A percentile compares a stretch with the other conserved stretches of the same genome.
These are phyloP conservation scores for Pollachius pollachius DNA, from an alignment of 2,113 vertebrate genomes.

Conservation along the genomic window DNA sequence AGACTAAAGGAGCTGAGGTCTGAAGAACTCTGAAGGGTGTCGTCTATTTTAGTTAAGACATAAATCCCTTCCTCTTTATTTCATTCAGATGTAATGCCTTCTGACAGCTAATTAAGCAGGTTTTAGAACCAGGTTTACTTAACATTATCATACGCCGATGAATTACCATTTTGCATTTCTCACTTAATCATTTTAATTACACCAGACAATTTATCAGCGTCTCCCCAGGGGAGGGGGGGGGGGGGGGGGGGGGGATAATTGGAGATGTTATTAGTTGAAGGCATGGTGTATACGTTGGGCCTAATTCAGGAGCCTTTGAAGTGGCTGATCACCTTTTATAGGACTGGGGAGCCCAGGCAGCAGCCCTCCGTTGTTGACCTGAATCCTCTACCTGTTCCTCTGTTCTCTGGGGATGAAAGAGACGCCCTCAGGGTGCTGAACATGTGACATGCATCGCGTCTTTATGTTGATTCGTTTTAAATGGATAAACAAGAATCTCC, in stretches of 20 bases:
- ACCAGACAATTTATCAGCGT: slow-evolving; percentile 65
- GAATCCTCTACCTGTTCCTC: no score
- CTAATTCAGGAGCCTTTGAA: slow-evolving; percentile 11
- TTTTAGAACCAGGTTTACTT: slow-evolving; percentile 69
- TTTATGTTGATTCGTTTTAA: no score
- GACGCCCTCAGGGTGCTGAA: no score
- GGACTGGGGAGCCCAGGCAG: no score
- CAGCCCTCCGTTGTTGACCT: no score
- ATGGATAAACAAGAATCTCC: no score
- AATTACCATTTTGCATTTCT: slow-evolving; percentile 70
- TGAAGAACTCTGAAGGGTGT: background rate
- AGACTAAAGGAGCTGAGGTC: no score
- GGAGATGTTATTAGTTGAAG: slow-evolving; percentile 60
- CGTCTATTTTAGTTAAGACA: slow-evolving; percentile 10
- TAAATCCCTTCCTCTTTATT: background rate
- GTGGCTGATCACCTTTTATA: background rate
- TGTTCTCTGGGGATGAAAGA: no score
- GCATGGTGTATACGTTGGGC: slow-evolving; percentile 30
- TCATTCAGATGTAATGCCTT: slow-evolving; percentile 37
- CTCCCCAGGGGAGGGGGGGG: slow-evolving; percentile 55
- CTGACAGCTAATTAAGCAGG: slow-evolving; percentile 62
- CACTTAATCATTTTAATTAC: slow-evolving; percentile 73
- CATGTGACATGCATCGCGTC: no score
- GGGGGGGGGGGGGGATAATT: slow-evolving; percentile 53
- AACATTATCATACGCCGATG: slow-evolving; percentile 63